Percentiles rank a stretch among this genome's conserved stretches.
These are phyloP conservation scores for Diloba caeruleocephala DNA, from an alignment of 2,888 invertebrate genomes.

Conservation along the genomic window DNA sequence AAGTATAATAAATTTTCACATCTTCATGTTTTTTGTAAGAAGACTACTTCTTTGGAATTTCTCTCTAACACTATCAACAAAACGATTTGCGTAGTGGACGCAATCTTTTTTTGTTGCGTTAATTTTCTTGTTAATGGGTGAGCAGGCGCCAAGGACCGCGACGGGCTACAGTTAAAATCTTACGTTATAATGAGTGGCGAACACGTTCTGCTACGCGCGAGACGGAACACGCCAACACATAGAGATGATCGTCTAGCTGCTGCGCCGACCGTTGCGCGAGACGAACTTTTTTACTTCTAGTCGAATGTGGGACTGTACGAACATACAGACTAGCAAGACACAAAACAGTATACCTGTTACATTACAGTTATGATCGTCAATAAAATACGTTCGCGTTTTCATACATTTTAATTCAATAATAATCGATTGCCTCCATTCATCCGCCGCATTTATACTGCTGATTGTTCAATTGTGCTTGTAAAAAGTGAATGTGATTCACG, in stretches of 20 bases:
- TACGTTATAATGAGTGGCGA: conserved; percentile 67
- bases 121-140: conserved; percentile 27
- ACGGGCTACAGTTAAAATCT: conserved; percentile 75
- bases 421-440: conserved; percentile 45
- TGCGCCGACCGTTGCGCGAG: conserved; percentile 50
- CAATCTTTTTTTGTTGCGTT: conserved; percentile 24
- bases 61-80: conserved; percentile 14
- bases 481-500: conserved; percentile 66
- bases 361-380: conserved; percentile 21
- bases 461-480: conserved; percentile 42
- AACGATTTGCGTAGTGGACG: conserved; percentile 6
- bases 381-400: conserved; percentile 21
- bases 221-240: conserved; percentile 59
- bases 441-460: conserved; percentile 20
- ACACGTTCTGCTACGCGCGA: conserved; percentile 63
- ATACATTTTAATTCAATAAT: conserved; percentile 37
- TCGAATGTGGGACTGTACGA: conserved; percentile 22
- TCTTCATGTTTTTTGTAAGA: conserved; percentile 3
- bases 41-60: conserved; percentile 7
- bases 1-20: conserved; percentile 20
- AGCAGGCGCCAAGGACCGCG: conserved; percentile 66
- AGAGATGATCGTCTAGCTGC: conserved; percentile 59
- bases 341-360: conserved; percentile 13
- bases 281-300: conserved; percentile 23
- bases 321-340: conserved; percentile 3